These are phyloP conservation scores for Petromus typicus DNA, from an alignment of 2,113 vertebrate species.

Conservation along the genomic window DNA sequence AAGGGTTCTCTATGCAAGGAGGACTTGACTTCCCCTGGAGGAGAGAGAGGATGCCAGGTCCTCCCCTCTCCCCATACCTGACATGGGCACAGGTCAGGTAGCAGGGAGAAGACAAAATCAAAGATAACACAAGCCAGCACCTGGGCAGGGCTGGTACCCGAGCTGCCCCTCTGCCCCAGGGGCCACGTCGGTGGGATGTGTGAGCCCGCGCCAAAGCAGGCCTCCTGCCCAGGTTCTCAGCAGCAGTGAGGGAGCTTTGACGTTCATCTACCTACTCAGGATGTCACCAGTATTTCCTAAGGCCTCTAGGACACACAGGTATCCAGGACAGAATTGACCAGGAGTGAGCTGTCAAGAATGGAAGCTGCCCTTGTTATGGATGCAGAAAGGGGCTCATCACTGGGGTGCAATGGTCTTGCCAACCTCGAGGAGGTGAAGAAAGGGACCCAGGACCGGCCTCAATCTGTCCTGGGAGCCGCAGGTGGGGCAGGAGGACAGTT, in stretches of 20 bases:
- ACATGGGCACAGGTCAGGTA: too few species aligned
- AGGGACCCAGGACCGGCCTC: background rate
- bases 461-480: background rate
- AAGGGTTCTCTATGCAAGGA: background rate
- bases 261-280: background rate
- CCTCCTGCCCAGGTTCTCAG: background rate
- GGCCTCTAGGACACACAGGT: background rate
- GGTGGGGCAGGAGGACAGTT: background rate
- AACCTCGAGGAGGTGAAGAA: background rate
- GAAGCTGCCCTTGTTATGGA: background rate
- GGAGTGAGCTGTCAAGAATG: background rate
- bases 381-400: background rate
- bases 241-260: background rate
- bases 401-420: background rate
- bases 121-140: background rate
- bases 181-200: background rate
- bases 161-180: background rate
- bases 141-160: background rate
- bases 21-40: background rate
- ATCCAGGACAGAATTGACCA: background rate
- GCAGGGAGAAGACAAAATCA: background rate
- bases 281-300: background rate
- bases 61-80: background rate
- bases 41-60: background rate
- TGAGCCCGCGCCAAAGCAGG: background rate